Evolutionary conservation across 2,888 invertebrate genomes (phyloP), one percentile per base, ranked within the genome.

Genomic region (Leuctra nigra): DNA sequence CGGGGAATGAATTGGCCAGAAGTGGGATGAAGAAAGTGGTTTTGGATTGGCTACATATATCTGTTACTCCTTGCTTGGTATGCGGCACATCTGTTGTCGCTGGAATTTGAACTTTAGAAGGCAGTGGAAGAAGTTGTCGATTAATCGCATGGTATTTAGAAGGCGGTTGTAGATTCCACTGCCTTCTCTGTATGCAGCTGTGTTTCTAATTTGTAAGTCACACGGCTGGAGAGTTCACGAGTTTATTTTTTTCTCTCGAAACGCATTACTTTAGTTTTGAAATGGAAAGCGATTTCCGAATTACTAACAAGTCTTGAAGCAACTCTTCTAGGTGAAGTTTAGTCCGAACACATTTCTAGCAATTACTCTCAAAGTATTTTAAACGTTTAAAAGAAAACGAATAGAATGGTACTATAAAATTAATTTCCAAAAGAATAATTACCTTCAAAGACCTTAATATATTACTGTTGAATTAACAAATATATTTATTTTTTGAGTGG

Each of bases 401-500:
- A 23, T 18, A 18, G 20, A 54, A 20, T 54, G 20, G 9, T 16
- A 18, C 20, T 41, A 41, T 18, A 18, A 14, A n/a, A n/a, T 41
- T 41, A 18, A 11, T 41, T 48, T 48, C 47, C 48, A 48, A 48
- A n/a, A n/a, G n/a, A 25, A 47, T 22, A 20, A 47, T 46, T 22
- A 38, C 24, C 24, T 53, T 53, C 23, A 39, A 53, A 39, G 16
- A 35, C 22, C 35, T 24, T 41, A 29, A 35, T 29, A 14, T 53
- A 53, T 53, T 23, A 41, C 39, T 41, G 44, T 53, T 53, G 41
- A 22, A 14, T 39, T 13, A 48, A 55, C 29, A 53, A 53, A 57
- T 53, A 39, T 54, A 23, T 53, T 41, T 44, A 22, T 52, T 52
- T 57, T 54, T 54, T 38, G 47, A 23, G 57, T 57, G 57, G 57